Percentiles rank a stretch among this genome's conserved stretches.
Conservation (phyloP, 2,888 invertebrate genomes). For the Perizoma affinitatum region DNA sequence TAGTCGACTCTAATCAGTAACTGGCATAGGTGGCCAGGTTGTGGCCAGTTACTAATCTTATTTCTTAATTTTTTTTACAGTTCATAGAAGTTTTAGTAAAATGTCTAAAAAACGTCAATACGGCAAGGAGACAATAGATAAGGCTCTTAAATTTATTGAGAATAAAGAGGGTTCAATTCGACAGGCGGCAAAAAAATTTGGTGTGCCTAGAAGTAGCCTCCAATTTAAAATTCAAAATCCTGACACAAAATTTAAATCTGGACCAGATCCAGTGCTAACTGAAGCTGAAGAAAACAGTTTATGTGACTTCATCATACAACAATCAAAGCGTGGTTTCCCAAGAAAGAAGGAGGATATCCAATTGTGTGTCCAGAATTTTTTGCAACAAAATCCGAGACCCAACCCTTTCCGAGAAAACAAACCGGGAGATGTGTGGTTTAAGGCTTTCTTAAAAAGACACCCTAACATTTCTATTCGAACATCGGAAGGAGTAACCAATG, state of each 20-base stretch:
- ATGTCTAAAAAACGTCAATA: no score
- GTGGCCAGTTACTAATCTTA: conserved; percentile 17
- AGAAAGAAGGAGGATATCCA: not conserved
- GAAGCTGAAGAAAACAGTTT: not conserved
- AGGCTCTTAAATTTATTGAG: not conserved
- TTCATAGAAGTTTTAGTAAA: no score
- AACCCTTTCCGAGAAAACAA: no score
- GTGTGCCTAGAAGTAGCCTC: conserved; percentile 19
- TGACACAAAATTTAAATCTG: conserved; percentile 15
- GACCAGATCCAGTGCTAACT: not conserved
- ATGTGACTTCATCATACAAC: no score
- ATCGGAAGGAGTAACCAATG: conserved; percentile 32
- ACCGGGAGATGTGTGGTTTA: no score
- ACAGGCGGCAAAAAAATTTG: conserved; percentile 17
- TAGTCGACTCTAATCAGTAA: conserved; percentile 15
- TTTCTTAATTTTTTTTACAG: no score
- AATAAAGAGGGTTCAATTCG: conserved; percentile 17
- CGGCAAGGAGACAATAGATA: no score
- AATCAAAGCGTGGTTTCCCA: not conserved
- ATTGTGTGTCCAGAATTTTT: not conserved
- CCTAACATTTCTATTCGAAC: not conserved
- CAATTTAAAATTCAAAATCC: conserved; percentile 22
- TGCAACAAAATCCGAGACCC: no score
- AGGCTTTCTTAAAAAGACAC: not conserved
- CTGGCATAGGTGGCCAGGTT: conserved; percentile 18